phyloP scores from a whole-genome alignment of 2,797 vertebrate species.

The Sebastiscus albofasciatus region DNA sequence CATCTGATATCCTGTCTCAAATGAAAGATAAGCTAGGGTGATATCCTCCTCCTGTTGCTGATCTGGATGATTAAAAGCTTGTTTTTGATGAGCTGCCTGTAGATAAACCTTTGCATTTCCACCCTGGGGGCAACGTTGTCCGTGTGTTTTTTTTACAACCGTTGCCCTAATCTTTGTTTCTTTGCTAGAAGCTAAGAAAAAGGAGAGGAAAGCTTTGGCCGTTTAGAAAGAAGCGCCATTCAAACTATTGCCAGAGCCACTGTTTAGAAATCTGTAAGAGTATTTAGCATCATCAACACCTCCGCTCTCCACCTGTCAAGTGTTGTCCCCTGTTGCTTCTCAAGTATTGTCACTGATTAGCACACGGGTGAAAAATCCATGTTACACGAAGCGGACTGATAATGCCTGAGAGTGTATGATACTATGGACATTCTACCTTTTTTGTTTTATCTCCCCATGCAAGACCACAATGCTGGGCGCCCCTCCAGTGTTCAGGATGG shows the following conservation, averaged over 20 bases:
- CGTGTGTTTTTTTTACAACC: constrained; percentile 1
- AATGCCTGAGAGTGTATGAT: constrained; percentile 2
- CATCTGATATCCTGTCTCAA: constrained; percentile 73
- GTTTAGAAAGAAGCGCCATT: neutral
- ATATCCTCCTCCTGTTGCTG: constrained; percentile 59
- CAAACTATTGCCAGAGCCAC: neutral
- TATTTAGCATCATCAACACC: constrained; percentile 11
- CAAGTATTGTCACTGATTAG: neutral
- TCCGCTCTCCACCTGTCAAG: neutral
- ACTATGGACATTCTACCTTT: constrained; percentile 21
- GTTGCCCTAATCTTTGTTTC: constrained; percentile 14
- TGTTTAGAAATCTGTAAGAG: constrained; percentile 7
- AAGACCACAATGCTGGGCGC: constrained; percentile 35
- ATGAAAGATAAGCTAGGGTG: constrained; percentile 69
- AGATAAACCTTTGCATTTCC: constrained; percentile 68
- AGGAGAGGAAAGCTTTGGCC: neutral
- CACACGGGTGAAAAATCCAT: neutral
- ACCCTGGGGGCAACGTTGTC: constrained; percentile 14
- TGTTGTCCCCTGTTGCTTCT: neutral
- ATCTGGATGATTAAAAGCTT: constrained; percentile 69
- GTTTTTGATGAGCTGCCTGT: constrained; percentile 55
- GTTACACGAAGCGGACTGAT: neutral
- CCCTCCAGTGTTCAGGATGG: constrained; percentile 33
- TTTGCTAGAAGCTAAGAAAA: neutral
- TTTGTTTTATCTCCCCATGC: constrained; percentile 29